Evolutionary conservation across 2,113 vertebrate genomes (phyloP).

Genomic region (Bubo bubo): DNA sequence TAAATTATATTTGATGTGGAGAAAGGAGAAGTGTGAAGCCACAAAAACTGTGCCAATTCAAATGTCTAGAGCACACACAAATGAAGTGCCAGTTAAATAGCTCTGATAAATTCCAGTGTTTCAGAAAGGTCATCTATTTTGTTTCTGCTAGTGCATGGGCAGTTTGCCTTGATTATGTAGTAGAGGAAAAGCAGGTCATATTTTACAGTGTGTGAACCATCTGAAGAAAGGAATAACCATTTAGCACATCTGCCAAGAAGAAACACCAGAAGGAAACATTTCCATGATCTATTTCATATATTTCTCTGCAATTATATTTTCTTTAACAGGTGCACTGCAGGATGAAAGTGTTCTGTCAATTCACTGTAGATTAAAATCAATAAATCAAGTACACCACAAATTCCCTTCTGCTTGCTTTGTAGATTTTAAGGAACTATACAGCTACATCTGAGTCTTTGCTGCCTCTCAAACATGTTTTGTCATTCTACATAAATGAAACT

Average conservation of each 20-base stretch:
- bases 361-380: constrained; percentile 22
- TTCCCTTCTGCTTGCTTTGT: not conserved
- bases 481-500: not conserved
- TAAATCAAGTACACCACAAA: not conserved
- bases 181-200: not conserved
- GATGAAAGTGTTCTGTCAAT: constrained; percentile 11
- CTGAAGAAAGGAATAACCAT: not conserved
- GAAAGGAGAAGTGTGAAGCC: not conserved
- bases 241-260: constrained; percentile 19
- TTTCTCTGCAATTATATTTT: constrained; percentile 27
- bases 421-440: not conserved
- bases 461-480: not conserved
- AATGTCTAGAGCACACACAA: not conserved
- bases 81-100: not conserved
- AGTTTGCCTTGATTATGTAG: constrained; percentile 3
- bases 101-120: not conserved
- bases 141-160: not conserved
- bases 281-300: not conserved
- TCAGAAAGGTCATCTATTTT: constrained; percentile 6
- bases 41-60: not conserved
- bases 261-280: constrained; percentile 16
- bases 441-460: not conserved
- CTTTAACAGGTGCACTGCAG: not conserved
- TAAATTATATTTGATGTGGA: not conserved
- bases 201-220: not conserved